Conservation (phyloP, 2,888 invertebrate species). For the Cephus pygmeus region DNA sequence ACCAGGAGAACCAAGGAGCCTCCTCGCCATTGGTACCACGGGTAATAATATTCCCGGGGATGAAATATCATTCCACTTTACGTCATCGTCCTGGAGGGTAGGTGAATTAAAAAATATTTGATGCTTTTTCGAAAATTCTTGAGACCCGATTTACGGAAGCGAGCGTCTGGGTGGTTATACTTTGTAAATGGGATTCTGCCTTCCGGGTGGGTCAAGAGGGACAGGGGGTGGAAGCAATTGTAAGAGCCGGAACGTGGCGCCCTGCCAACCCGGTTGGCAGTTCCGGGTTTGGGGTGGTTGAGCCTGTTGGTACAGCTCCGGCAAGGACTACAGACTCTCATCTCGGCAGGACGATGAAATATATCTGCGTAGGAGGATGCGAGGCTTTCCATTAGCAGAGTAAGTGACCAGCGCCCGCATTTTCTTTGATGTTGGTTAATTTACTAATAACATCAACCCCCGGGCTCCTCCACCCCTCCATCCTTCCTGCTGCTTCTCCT, state of each 20-base stretch:
- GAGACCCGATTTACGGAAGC: neutral
- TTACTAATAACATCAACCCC: constrained; percentile 63
- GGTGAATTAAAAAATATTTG: neutral
- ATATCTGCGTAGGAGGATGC: constrained; percentile 35
- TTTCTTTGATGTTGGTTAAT: constrained; percentile 67
- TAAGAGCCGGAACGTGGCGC: neutral
- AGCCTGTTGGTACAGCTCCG: neutral
- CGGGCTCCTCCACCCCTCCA: neutral
- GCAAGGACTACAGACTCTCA: neutral
- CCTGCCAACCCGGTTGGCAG: neutral
- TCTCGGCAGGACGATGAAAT: neutral
- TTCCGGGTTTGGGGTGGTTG: neutral
- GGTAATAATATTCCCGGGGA: neutral
- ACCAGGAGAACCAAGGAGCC: neutral
- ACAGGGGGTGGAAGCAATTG: neutral
- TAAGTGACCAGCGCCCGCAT: constrained; percentile 59
- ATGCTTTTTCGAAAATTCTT: neutral
- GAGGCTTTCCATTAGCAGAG: constrained; percentile 57
- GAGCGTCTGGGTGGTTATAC: neutral
- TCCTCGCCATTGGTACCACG: neutral
- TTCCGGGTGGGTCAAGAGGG: neutral
- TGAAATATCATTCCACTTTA: neutral
- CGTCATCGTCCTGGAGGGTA: neutral
- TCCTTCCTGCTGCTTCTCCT: neutral
- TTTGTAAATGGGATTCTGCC: neutral